phyloP scores from a whole-genome alignment of 2,113 vertebrate genomes.

The Chitala chitala region DNA sequence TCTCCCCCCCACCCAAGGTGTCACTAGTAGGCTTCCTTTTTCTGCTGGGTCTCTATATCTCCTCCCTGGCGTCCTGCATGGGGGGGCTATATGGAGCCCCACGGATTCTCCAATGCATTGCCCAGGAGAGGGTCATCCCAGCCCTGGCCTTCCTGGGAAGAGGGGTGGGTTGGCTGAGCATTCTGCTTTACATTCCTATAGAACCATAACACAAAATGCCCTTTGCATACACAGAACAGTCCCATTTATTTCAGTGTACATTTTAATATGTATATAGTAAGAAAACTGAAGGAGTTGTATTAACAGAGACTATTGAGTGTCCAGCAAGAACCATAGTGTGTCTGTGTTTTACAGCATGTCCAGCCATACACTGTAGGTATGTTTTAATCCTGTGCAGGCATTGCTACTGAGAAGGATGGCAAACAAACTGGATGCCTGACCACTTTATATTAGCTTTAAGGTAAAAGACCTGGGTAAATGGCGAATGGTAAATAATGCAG shows the following conservation, averaged over 20 bases:
- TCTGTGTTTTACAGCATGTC: too few species aligned
- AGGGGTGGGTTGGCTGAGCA: slow-evolving; percentile 71
- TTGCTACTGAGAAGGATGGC: too few species aligned
- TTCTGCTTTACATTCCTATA: background rate
- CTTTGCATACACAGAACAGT: too few species aligned
- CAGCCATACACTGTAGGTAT: too few species aligned
- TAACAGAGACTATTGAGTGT: too few species aligned
- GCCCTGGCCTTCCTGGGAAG: slow-evolving; percentile 69
- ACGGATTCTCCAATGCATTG: slow-evolving; percentile 92
- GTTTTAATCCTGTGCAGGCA: too few species aligned
- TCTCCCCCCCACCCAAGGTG: slow-evolving; percentile 76
- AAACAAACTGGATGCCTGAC: too few species aligned
- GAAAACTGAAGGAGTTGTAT: too few species aligned
- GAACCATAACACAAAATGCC: background rate
- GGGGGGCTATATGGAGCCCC: slow-evolving; percentile 90
- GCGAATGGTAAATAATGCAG: background rate
- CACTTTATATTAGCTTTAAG: background rate
- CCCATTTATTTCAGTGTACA: too few species aligned
- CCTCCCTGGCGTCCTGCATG: slow-evolving; percentile 96
- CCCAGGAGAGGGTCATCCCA: slow-evolving; percentile 89
- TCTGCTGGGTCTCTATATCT: slow-evolving; percentile 91
- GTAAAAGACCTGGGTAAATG: background rate
- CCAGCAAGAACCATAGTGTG: too few species aligned
- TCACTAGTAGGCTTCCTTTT: slow-evolving; percentile 96
- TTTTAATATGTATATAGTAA: too few species aligned